Evolutionary conservation across 1,140 invertebrate species (phyloP), one percentile per base, ranked within the genome.

Genomic region (Gonatopus flavifemur): DNA sequence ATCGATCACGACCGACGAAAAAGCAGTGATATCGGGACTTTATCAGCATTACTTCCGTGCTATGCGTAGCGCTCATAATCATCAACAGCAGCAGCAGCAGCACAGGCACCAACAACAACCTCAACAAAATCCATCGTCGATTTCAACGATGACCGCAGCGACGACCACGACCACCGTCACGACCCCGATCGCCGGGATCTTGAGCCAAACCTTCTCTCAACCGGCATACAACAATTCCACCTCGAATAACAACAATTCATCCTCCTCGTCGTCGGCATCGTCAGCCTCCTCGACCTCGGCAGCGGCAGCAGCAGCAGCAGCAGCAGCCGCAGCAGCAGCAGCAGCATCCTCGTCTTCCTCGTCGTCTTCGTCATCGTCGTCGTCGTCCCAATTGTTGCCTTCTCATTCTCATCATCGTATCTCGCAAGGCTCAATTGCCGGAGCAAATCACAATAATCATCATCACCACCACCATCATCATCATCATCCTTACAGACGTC

Each of bases 1-100:
- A 41, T 45, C 58, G 13, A 54, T 62, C 40, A 55, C 64, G 40
- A 45, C 64, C 19, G 63, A 67, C 20, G 67, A 70, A 37, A 70
- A 70, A 36, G 67, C 67, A 43, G 66, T 70, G 28, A 70, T 70
- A 67, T 70, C 67, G 53, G 67, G 67, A 57, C 68, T 70, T 62
- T 70, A 67, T 67, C 67, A 68, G 38, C 62, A 64, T 47, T 69
- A 63, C 53, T 67, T 62, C 57, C 66, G 56, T 25, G 60, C 60
- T 18, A 69, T 63, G 63, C 59, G 55, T 31, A 52, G 57, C n/a
- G 64, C 67, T 51, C 66, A 67, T 43, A 55, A 62, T 28, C 64
- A 60, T 24, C 64, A 54, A 15, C 59, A 54, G 10, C 67, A 55
- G 16, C 52, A 30, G 5, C 61, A 55, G 21, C 59, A 54, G 28